Evolutionary conservation across 2,888 invertebrate genomes (phyloP).

Genomic region (Luperina testacea): DNA sequence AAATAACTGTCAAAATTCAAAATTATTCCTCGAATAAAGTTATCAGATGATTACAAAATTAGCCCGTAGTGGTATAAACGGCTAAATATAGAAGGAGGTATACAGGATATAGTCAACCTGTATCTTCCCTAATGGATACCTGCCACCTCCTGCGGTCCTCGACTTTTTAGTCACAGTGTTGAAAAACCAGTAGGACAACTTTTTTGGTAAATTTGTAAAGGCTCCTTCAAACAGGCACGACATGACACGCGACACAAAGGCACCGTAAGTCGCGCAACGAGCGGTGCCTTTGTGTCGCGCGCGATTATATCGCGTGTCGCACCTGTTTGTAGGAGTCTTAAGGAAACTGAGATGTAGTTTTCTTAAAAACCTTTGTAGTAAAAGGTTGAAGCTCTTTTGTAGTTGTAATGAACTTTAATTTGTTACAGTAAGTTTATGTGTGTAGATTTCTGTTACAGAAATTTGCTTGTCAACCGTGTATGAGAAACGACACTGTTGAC

Average conservation of each 20-base stretch:
- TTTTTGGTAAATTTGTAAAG: background rate
- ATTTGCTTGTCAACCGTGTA: background rate
- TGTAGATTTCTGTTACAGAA: background rate
- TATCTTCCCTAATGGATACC: slow-evolving; percentile 34
- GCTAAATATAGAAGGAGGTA: background rate
- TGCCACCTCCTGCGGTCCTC: slow-evolving; percentile 29
- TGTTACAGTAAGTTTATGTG: background rate
- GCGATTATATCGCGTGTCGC: too few relatives aligned
- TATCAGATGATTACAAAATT: too few relatives aligned
- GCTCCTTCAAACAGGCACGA: too few relatives aligned
- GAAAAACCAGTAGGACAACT: slow-evolving; percentile 26
- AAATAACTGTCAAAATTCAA: too few relatives aligned
- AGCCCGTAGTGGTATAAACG: background rate
- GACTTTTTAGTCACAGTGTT: slow-evolving; percentile 21
- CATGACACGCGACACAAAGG: too few relatives aligned
- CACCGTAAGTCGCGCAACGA: too few relatives aligned
- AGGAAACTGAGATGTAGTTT: background rate
- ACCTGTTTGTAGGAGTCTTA: background rate
- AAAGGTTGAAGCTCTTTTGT: background rate
- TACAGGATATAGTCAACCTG: background rate
- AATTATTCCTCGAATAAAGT: too few relatives aligned
- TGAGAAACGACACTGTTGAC: background rate
- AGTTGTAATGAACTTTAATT: background rate
- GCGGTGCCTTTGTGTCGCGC: too few relatives aligned
- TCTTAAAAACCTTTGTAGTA: background rate